Percentiles rank a stretch among this genome's conserved stretches.
These are phyloP conservation scores for Passer domesticus DNA, from an alignment of 2,113 vertebrate species.

Conservation along the genomic window DNA sequence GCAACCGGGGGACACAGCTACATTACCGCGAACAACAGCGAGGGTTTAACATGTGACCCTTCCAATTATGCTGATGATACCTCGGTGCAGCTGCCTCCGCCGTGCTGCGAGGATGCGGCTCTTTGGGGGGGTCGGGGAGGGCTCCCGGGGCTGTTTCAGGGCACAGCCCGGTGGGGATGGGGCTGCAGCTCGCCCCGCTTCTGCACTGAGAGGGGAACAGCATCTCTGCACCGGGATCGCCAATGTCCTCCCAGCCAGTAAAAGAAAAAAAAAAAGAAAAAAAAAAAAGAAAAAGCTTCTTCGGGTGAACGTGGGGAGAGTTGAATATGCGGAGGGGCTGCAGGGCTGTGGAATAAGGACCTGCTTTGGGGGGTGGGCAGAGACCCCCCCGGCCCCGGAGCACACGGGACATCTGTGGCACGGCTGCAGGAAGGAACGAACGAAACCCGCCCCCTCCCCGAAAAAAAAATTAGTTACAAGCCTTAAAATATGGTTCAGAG, in stretches of 20 bases:
- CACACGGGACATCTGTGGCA: not conserved
- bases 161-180: not conserved
- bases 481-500: slow-evolving; percentile 71
- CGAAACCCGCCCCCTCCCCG: not conserved
- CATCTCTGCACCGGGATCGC: not conserved
- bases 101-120: not conserved
- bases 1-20: slow-evolving; percentile 65
- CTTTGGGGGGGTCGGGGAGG: not conserved
- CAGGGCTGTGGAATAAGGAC: not conserved
- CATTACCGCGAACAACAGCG: slow-evolving; percentile 70
- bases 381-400: not conserved
- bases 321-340: not conserved
- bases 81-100: slow-evolving; percentile 74
- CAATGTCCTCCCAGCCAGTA: not conserved
- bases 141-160: not conserved
- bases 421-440: not conserved
- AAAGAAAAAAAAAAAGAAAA: no score
- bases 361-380: not conserved
- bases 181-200: not conserved
- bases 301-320: not conserved
- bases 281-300: not conserved
- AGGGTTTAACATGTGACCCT: slow-evolving; percentile 78
- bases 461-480: not conserved
- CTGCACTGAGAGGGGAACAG: not conserved
- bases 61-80: slow-evolving; percentile 68